phyloP scores from a whole-genome alignment of 2,797 vertebrate species.

The Enteromius unitaeniatus region DNA sequence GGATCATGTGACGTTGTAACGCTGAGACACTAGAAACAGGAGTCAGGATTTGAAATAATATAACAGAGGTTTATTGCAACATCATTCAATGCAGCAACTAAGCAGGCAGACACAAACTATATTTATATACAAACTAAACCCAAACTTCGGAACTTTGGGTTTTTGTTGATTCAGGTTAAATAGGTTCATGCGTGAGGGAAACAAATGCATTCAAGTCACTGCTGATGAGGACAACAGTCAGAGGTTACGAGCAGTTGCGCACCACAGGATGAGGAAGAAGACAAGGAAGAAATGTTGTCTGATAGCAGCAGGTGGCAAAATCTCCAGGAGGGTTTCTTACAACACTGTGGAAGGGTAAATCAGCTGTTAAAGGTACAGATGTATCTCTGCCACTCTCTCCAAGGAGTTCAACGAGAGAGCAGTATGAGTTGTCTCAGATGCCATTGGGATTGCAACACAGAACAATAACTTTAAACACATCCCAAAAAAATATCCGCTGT shows the following conservation, averaged over 20 bases:
- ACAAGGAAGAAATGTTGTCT: conserved; percentile 18
- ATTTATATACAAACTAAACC: background rate
- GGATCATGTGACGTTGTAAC: background rate
- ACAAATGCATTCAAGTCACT: conserved; percentile 3
- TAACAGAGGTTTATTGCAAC: too few relatives aligned
- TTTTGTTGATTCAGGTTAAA: background rate
- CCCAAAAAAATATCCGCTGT: background rate
- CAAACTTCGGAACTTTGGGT: background rate
- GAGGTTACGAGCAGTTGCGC: conserved; percentile 21
- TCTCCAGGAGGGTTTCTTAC: conserved; percentile 14
- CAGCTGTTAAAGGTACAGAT: background rate
- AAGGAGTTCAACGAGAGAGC: background rate
- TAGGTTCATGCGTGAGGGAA: background rate
- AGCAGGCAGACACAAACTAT: too few relatives aligned
- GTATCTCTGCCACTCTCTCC: background rate
- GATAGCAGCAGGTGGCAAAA: conserved; percentile 31
- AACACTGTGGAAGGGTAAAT: conserved; percentile 12
- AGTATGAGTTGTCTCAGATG: background rate
- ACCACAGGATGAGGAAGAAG: conserved; percentile 20
- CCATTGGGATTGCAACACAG: background rate
- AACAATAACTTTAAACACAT: background rate
- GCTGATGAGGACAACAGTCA: conserved; percentile 11
- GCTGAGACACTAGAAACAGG: too few relatives aligned
- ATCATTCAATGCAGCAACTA: too few relatives aligned
- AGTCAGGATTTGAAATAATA: too few relatives aligned